phyloP scores from a whole-genome alignment of 1,140 invertebrate genomes.

The Drosophila ficusphila region DNA sequence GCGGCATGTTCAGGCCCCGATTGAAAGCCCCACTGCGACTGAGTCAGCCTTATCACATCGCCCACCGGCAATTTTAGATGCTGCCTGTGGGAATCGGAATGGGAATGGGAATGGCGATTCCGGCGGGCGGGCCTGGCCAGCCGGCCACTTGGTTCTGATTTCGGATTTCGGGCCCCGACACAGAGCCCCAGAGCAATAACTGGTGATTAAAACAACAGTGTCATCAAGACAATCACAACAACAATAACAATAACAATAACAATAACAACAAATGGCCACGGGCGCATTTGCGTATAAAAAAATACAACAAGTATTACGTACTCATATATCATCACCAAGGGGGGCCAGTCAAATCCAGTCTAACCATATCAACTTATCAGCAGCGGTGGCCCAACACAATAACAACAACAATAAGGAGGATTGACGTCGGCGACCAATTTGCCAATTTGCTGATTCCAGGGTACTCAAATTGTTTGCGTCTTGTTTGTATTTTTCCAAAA shows the following conservation, averaged over 20 bases:
- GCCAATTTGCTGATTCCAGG: conserved; percentile 28
- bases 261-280: conserved; percentile 33
- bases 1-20: conserved; percentile 72
- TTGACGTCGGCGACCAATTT: conserved; percentile 44
- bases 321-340: conserved; percentile 14
- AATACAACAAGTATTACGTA: conserved; percentile 4
- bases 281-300: conserved; percentile 22
- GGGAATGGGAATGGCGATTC: conserved; percentile 19
- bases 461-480: neutral
- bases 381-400: neutral
- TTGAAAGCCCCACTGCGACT: conserved; percentile 33
- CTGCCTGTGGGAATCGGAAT: conserved; percentile 16
- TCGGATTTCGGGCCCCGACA: conserved; percentile 70
- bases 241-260: conserved; percentile 30
- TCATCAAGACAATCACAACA: conserved; percentile 24
- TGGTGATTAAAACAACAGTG: conserved; percentile 54
- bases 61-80: conserved; percentile 30
- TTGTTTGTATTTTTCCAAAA: conserved; percentile 3
- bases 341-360: conserved; percentile 10
- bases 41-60: conserved; percentile 65
- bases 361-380: conserved; percentile 28
- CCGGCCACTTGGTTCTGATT: conserved; percentile 45
- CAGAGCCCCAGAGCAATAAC: conserved; percentile 28
- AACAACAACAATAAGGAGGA: conserved; percentile 6
- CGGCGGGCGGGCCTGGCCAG: conserved; percentile 11